Evolutionary conservation across 2,797 vertebrate species (phyloP), one percentile per base, ranked within the genome.

Genomic region (Microchirus variegatus): DNA sequence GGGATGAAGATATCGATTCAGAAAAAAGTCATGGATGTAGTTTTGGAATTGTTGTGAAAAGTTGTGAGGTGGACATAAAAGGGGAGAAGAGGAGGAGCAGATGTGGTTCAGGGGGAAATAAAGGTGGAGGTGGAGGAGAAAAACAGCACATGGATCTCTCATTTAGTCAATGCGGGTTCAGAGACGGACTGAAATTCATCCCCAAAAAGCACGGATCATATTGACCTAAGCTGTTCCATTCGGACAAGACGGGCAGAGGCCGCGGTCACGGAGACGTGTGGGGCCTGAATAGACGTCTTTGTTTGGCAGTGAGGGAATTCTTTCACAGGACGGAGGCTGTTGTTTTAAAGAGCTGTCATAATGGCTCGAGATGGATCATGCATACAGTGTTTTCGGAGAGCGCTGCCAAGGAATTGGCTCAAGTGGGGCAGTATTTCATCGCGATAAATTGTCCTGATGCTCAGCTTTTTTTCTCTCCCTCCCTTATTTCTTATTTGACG

Each of bases 251-350:
- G 43, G 59, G n/a, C n/a, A n/a, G n/a, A 55, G 13, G 42, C 60
- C 54, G 68, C 64, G 70, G 35, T 41, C 9, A 15, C 40, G 52
- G 43, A 53, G 53, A 57, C 37, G 44, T 31, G 17, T 60, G 50
- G 10, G 59, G 43, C 68, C 55, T 86, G 78, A 86, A 87, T 63
- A 54, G 82, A 77, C 1, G 59, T 83, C 70, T 85, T 88, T 84
- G 84, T 82, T 68, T 42, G 40, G 16, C n/a, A 5, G n/a, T 2
- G 5, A 19, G 16, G 50, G 42, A 37, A 53, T 50, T 42, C 41
- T 63, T 59, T 61, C 17, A 66, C n/a, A 15, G 62, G 62, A 49
- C 9, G 26, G 58, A 26, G 26, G 5, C 31, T 52, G 51, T 67
- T 52, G 51, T 67, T 74, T 69, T 69, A 68, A 70, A 74, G 58